Conservation (phyloP, 2,888 invertebrate genomes). For the Noctua pronuba region DNA sequence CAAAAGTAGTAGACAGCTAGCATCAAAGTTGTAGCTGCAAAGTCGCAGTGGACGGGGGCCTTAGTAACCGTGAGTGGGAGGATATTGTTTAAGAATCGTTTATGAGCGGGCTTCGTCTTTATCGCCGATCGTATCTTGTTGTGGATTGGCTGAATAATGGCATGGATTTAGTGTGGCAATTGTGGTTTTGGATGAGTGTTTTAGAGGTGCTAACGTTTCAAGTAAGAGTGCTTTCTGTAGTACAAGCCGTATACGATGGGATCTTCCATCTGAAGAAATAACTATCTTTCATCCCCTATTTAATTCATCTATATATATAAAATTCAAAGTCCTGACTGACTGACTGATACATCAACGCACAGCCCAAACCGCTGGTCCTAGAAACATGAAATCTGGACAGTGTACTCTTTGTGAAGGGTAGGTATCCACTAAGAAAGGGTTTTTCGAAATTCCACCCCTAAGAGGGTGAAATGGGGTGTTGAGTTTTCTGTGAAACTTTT, state of each 20-base stretch:
- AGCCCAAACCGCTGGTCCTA: too few relatives aligned
- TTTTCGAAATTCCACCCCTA: too few relatives aligned
- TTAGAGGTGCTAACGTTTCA: neutral
- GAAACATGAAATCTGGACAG: too few relatives aligned
- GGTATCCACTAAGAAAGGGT: too few relatives aligned
- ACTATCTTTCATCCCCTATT: neutral
- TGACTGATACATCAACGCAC: too few relatives aligned
- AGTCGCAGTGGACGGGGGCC: slow-evolving; percentile 2
- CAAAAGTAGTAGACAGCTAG: too few relatives aligned
- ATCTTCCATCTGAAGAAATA: neutral
- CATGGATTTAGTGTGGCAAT: slow-evolving; percentile 9
- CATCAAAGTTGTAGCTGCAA: too few relatives aligned
- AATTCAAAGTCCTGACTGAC: too few relatives aligned
- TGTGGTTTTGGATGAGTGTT: slow-evolving; percentile 26
- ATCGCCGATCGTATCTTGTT: slow-evolving; percentile 54
- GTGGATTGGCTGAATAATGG: slow-evolving; percentile 55
- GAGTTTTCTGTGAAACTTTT: too few relatives aligned
- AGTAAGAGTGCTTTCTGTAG: neutral
- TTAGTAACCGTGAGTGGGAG: slow-evolving; percentile 63
- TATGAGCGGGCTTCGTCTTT: slow-evolving; percentile 47
- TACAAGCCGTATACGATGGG: neutral
- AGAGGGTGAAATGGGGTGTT: too few relatives aligned
- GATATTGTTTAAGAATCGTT: slow-evolving; percentile 66
- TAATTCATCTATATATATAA: too few relatives aligned
- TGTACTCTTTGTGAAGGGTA: too few relatives aligned